These are phyloP conservation scores for Neostethus bicornis DNA, from an alignment of 2,797 vertebrate genomes.

Conservation along the genomic window DNA sequence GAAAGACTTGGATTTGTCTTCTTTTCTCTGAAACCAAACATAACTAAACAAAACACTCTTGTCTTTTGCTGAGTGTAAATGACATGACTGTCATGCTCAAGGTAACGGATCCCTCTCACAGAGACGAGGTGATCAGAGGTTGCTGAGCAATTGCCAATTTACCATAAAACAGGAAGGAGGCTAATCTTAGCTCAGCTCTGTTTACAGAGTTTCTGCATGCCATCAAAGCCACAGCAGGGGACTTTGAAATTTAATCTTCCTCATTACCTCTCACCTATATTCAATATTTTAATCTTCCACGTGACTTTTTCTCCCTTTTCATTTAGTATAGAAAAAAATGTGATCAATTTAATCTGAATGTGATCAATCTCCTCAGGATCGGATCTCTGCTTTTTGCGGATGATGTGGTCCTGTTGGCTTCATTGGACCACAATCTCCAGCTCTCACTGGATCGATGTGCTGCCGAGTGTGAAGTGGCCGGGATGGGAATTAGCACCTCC, in stretches of 20 bases:
- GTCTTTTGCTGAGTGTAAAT: conserved; percentile 12
- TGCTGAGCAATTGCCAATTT: conserved; percentile 22
- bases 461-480: too few relatives aligned
- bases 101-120: conserved; percentile 50
- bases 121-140: conserved; percentile 57
- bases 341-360: not conserved
- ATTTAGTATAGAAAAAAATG: conserved; percentile 2
- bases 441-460: too few relatives aligned
- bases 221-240: conserved; percentile 14
- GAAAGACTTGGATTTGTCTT: not conserved
- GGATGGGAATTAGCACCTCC: too few relatives aligned
- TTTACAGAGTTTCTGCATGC: conserved; percentile 20
- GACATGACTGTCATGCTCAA: conserved; percentile 14
- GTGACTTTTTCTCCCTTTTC: conserved; percentile 8
- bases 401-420: too few relatives aligned
- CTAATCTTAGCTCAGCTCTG: conserved; percentile 58
- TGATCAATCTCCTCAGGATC: too few relatives aligned
- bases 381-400: too few relatives aligned
- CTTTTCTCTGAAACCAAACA: too few relatives aligned
- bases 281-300: conserved; percentile 1
- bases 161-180: conserved; percentile 24
- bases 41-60: not conserved
- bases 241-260: conserved; percentile 22
- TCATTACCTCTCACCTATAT: conserved; percentile 6
- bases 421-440: too few relatives aligned